Percentiles rank a stretch among this genome's conserved stretches.
Evolutionary conservation across 2,113 vertebrate genomes (phyloP).

Genomic region (Solenodon paradoxus): DNA sequence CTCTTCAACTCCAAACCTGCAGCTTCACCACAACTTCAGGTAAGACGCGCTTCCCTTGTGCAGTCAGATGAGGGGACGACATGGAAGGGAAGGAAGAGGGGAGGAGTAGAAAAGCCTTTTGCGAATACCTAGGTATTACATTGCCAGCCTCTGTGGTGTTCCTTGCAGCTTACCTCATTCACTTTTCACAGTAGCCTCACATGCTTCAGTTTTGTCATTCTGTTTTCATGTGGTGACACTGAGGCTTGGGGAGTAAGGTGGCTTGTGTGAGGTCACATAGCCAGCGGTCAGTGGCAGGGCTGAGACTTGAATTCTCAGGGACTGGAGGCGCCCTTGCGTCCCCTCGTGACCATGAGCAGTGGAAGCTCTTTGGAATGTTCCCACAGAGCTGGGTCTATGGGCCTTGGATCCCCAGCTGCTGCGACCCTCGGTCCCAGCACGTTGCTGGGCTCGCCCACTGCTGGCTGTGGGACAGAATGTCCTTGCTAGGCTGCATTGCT

Average conservation of each 20-base stretch:
- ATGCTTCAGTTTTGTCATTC: background rate
- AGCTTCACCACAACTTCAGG: conserved; percentile 99
- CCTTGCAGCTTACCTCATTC: background rate
- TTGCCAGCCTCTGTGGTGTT: rapidly evolving
- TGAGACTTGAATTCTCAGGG: background rate
- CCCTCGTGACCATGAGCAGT: background rate
- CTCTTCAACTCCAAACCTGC: conserved; percentile 96
- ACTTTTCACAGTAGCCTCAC: background rate
- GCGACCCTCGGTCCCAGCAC: background rate
- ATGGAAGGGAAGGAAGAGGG: too few species aligned
- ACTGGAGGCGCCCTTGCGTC: rapidly evolving
- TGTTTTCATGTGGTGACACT: background rate
- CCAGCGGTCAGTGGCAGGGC: background rate
- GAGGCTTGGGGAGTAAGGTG: background rate
- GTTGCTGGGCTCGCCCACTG: rapidly evolving
- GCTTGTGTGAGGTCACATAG: background rate
- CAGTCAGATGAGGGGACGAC: too few species aligned
- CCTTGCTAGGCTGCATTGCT: rapidly evolving
- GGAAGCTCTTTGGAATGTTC: background rate
- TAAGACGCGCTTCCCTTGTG: conserved; percentile 72
- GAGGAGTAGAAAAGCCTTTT: too few species aligned
- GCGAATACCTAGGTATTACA: rapidly evolving
- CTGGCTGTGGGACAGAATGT: background rate
- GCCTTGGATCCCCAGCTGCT: background rate
- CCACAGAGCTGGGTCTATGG: rapidly evolving